phyloP scores from a whole-genome alignment of 92 coral and sea anemone species.

The Zoanthus sansibaricus region DNA sequence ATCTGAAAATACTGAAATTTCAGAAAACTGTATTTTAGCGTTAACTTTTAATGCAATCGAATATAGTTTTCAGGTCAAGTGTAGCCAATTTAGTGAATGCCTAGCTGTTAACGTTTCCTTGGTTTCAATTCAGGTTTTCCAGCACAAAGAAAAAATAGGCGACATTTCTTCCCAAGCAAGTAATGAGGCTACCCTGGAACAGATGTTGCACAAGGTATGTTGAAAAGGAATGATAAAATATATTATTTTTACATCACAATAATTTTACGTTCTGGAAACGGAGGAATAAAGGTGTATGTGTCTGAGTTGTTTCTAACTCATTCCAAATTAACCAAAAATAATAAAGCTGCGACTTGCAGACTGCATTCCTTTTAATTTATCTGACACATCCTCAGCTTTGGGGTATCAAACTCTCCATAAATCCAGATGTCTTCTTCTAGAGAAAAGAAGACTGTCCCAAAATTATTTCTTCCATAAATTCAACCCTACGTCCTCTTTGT shows the following conservation, averaged over 20 bases:
- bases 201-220: slow-evolving; percentile 89
- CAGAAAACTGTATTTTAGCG: no score
- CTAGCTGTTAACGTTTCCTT: neutral
- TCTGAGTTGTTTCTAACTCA: neutral
- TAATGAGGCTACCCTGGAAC: slow-evolving; percentile 92
- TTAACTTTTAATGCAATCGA: no score
- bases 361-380: no score
- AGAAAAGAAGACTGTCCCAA: no score
- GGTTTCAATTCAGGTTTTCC: slow-evolving; percentile 78
- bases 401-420: neutral
- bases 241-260: neutral
- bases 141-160: slow-evolving; percentile 86
- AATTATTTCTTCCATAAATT: no score
- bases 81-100: neutral
- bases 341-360: neutral
- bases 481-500: no score
- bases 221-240: neutral
- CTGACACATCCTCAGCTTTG: neutral
- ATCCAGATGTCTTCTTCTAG: no score
- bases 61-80: neutral
- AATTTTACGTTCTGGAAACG: neutral
- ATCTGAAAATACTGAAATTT: no score
- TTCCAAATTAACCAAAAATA: neutral
- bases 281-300: neutral
- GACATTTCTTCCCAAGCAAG: slow-evolving; percentile 96